Base-by-base conservation (phyloP, 1,140 invertebrate species). In the Elysia chlorotica region DNA sequence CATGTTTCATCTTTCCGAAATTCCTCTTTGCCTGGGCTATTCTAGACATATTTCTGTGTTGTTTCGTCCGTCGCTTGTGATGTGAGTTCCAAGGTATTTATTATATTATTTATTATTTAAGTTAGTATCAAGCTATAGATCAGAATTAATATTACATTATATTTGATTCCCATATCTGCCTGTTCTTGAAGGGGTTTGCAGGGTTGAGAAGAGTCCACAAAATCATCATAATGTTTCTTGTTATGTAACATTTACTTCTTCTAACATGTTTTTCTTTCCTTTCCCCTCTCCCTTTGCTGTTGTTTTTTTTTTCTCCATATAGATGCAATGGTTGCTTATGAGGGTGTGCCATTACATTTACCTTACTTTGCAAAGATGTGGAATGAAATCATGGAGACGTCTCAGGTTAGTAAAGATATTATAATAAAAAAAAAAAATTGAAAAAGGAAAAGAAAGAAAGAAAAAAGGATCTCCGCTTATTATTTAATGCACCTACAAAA, bases 301-400 rank as follows among this genome's bases (percentile, higher is more conserved):
- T n/a, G n/a, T n/a, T 28, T 67, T 48, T 41, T 70, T 54, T 37
- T 61, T 74, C 23, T 65, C 48, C 62, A 76, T 81, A 31, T 65
- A 88, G 87, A 87, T 83, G 93, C 93, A 31, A 93, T 95, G 90
- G 91, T 95, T 53, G 95, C 94, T 65, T 92, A 93, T 79, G 95
- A 96, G 90, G 94, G 90, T 81, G 93, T 93, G 54, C 93, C 93
- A 30, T 88, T 96, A 28, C 92, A 95, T 87, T 91, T 93, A 70
- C 92, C 92, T 21, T 91, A 93, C 78, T 96, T 96, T 88, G 93
- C 94, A 4, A 93, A 93, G 80, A 88, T 96, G 65, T 96, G 94
- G 94, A 83, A 82, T 78, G 85, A 95, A 80, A 92, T 95, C 31
- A 63, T 71, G 37, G 91, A 92, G 72, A 90, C 91, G 48, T 91